These are phyloP conservation scores for Oncorhynchus clarkii DNA, from an alignment of 2,113 vertebrate genomes.

Conservation along the genomic window DNA sequence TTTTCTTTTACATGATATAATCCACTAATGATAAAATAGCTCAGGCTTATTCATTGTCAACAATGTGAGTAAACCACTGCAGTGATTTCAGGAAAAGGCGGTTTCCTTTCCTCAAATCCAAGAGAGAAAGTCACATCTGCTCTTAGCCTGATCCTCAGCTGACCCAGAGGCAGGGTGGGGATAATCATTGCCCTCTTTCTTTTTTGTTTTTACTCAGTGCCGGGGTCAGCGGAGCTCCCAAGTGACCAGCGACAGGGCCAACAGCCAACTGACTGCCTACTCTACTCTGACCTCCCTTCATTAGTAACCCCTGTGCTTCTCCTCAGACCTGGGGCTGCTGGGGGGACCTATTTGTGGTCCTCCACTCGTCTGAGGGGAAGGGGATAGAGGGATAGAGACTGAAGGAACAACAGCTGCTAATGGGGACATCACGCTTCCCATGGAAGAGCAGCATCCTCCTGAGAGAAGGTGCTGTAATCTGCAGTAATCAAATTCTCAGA, in stretches of 20 bases:
- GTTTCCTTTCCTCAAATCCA: slow-evolving; percentile 4
- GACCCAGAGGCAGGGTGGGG: slow-evolving; percentile 56
- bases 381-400: slow-evolving; percentile 14
- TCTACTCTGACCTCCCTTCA: slow-evolving; percentile 73
- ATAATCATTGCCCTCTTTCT: slow-evolving; percentile 66
- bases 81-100: slow-evolving; percentile 37
- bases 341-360: slow-evolving; percentile 13
- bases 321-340: slow-evolving; percentile 35
- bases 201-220: slow-evolving; percentile 68
- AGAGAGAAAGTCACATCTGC: slow-evolving; percentile 73
- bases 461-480: slow-evolving; percentile 40
- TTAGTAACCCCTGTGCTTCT: slow-evolving; percentile 49
- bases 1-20: no score
- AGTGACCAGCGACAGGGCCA: slow-evolving; percentile 70
- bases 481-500: background rate
- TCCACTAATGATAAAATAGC: no score
- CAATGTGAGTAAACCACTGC: slow-evolving; percentile 20
- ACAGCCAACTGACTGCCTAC: slow-evolving; percentile 69
- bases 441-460: slow-evolving; percentile 50
- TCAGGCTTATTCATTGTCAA: background rate
- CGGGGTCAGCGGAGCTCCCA: slow-evolving; percentile 69
- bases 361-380: slow-evolving; percentile 45
- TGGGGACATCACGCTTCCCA: slow-evolving; percentile 59
- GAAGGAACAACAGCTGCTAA: slow-evolving; percentile 73
- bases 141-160: slow-evolving; percentile 50